Conservation (phyloP, 2,113 vertebrate species). For the Vicugna pacos region DNA sequence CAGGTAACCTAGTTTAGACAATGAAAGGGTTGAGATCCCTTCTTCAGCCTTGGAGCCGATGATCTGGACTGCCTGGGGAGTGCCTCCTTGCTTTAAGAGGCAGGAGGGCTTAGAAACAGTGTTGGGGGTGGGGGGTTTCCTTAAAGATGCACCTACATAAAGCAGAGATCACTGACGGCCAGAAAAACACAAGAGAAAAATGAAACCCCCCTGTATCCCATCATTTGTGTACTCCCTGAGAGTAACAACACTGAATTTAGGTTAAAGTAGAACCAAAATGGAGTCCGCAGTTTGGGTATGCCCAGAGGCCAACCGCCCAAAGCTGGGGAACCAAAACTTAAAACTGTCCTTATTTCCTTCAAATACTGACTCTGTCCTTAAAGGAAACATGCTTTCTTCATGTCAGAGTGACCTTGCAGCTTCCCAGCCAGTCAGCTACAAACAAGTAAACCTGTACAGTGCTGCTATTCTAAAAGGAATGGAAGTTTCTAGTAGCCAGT, state of each 20-base stretch:
- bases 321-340: not conserved
- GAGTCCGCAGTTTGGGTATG: not conserved
- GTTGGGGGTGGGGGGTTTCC: not conserved
- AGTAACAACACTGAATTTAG: not conserved
- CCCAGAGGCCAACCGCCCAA: no score
- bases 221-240: not conserved
- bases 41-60: not conserved
- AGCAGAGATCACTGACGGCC: not conserved
- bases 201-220: not conserved
- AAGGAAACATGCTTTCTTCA: constrained; percentile 8
- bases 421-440: not conserved
- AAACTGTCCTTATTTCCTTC: not conserved
- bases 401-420: not conserved
- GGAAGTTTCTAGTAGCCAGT: not conserved
- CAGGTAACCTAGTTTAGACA: not conserved
- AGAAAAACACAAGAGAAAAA: not conserved
- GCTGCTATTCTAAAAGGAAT: not conserved
- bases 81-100: not conserved
- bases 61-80: not conserved
- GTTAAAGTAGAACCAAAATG: not conserved
- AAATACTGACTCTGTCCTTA: not conserved
- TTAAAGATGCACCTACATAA: not conserved
- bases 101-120: not conserved
- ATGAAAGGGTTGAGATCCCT: not conserved
- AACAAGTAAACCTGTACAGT: not conserved